phyloP scores from a whole-genome alignment of 2,113 vertebrate species.

The Casuarius casuarius region DNA sequence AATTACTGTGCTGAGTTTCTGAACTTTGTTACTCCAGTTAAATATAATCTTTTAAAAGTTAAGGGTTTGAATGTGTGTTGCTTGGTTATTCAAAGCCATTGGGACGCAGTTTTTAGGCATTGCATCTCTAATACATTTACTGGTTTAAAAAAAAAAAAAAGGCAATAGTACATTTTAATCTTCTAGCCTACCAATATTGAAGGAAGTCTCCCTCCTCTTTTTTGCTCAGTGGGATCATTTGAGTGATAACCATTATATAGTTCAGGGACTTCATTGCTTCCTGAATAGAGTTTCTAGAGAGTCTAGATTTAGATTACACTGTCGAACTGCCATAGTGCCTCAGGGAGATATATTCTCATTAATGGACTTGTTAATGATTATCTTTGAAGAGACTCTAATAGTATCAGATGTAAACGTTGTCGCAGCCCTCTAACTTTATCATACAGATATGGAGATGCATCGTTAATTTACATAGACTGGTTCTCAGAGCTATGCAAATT shows the following conservation, averaged over 20 bases:
- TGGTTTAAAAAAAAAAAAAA: neutral
- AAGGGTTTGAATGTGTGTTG: neutral
- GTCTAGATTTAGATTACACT: conserved; percentile 33
- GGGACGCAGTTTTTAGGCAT: neutral
- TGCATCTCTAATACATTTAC: neutral
- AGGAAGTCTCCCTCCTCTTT: neutral
- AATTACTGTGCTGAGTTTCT: neutral
- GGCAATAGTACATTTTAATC: neutral
- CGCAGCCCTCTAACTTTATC: conserved; percentile 34
- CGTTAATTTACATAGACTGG: conserved; percentile 52
- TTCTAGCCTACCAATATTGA: neutral
- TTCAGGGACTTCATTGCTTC: conserved; percentile 45
- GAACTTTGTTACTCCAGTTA: neutral
- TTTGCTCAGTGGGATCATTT: neutral
- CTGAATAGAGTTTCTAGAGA: conserved; percentile 50
- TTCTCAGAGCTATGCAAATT: neutral
- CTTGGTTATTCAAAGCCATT: neutral
- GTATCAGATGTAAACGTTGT: conserved; percentile 53
- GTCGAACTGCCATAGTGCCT: neutral
- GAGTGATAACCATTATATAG: conserved; percentile 37
- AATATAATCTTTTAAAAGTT: neutral
- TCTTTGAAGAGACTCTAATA: conserved; percentile 31
- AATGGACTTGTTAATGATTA: conserved; percentile 65
- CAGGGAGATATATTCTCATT: conserved; percentile 55
- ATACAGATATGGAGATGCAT: neutral